These are phyloP conservation scores for Spisula solida DNA, from an alignment of 2,888 invertebrate genomes.

Conservation along the genomic window DNA sequence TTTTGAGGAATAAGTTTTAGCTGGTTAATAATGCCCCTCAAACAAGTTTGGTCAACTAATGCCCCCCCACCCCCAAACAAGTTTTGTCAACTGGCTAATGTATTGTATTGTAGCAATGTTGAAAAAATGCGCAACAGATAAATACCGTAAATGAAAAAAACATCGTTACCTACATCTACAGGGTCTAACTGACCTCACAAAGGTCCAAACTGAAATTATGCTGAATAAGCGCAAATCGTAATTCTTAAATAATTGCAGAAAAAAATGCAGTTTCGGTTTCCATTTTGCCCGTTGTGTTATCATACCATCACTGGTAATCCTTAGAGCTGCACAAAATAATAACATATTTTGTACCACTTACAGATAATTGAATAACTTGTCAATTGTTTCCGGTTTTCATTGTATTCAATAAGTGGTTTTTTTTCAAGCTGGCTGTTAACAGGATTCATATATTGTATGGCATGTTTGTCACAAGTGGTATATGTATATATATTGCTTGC, in stretches of 20 bases:
- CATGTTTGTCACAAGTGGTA: conserved; percentile 1
- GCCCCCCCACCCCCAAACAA: too few relatives aligned
- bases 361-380: conserved; percentile 27
- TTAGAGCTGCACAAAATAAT: not conserved
- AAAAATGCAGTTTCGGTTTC: not conserved
- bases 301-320: not conserved
- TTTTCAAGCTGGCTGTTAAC: not conserved
- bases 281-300: not conserved
- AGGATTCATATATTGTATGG: not conserved
- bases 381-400: conserved; percentile 29
- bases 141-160: too few relatives aligned
- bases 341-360: not conserved
- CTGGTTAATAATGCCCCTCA: too few relatives aligned
- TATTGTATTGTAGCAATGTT: too few relatives aligned
- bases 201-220: not conserved
- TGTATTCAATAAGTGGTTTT: not conserved
- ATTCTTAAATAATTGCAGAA: not conserved
- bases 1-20: too few relatives aligned
- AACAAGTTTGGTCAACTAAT: too few relatives aligned
- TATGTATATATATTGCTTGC: not conserved
- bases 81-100: too few relatives aligned
- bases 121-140: too few relatives aligned
- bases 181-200: not conserved
- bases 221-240: not conserved
- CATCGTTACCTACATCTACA: too few relatives aligned